Evolutionary conservation across 2,888 invertebrate genomes (phyloP), one percentile per base, ranked within the genome.

Genomic region (Drosophila kokeensis): DNA sequence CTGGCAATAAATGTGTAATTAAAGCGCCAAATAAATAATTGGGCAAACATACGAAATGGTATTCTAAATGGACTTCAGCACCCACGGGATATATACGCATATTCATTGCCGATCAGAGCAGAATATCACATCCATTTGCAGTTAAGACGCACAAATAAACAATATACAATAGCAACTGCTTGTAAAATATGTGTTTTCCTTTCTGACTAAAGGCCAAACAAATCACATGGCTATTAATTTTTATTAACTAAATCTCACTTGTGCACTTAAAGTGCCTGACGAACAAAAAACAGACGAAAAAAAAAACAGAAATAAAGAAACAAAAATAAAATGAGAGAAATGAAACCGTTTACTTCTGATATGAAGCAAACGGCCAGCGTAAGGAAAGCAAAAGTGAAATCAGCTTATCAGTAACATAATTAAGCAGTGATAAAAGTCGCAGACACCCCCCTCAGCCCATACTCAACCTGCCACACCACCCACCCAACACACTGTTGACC

Each of bases 401-500:
- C 73, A 48, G 69, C 85, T 89, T 89, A 87, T 87, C 87, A 87
- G 83, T 87, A 87, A 87, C 89, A 80, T 87, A 87, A 87, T 89
- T 87, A 87, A 87, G 82, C 74, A 83, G 76, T 87, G 87, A 87
- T 87, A 87, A 87, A 89, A 87, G 77, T 59, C 52, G 70, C 74
- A 45, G 69, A 65, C 76, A 75, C 61, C 62, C 76, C 70, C 59
- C 32, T 8, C 32, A 3, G 36, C n/a, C 61, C 62, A 15, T 11
- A n/a, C 8, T 1, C 29, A 11, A 30, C 15, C 6, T 15, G 1
- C 21, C 10, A 8, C 30, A 30, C 30, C 58, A 59, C 58, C 69
- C 38, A 67, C 49, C 54, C 40, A 34, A 49, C 63, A 63, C 48
- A 38, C 30, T 49, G 62, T 45, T 67, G 70, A 67, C 71, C 62